These are phyloP conservation scores for Piprites chloris DNA, from an alignment of 2,113 vertebrate genomes.

Conservation along the genomic window DNA sequence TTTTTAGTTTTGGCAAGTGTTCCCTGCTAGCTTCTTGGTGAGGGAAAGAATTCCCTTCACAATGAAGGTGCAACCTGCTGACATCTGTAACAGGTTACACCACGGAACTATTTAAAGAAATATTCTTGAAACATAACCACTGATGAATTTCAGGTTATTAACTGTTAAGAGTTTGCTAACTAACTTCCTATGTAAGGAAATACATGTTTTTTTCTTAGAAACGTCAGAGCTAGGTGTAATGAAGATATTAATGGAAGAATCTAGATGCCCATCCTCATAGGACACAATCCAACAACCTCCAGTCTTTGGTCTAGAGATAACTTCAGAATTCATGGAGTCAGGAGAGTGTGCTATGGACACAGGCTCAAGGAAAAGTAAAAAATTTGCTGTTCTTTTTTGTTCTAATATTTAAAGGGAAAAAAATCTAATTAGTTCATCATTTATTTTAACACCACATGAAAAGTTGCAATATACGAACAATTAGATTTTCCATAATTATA, in stretches of 20 bases:
- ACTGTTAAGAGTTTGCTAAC: no score
- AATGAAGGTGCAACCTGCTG: background rate
- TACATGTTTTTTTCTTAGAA: background rate
- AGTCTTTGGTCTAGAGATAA: background rate
- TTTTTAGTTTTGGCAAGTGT: background rate
- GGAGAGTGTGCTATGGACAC: background rate
- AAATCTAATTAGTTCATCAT: slow-evolving; percentile 15
- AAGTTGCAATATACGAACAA: slow-evolving; percentile 31
- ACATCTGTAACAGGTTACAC: background rate
- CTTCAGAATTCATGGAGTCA: background rate
- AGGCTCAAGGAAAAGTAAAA: background rate
- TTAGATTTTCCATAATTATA: slow-evolving; percentile 60
- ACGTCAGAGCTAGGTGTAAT: background rate
- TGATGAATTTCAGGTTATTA: background rate
- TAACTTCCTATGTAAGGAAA: background rate
- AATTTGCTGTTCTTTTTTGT: background rate
- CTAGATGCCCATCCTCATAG: background rate
- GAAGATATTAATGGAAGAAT: background rate
- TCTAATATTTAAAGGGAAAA: background rate
- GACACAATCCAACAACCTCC: background rate
- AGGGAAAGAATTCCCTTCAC: background rate
- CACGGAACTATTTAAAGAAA: background rate
- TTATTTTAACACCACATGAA: slow-evolving; percentile 32
- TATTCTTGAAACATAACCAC: background rate
- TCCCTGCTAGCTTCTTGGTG: background rate